Evolutionary conservation across 2,888 invertebrate genomes (phyloP).

Genomic region (Rotaria magnacalcarata): DNA sequence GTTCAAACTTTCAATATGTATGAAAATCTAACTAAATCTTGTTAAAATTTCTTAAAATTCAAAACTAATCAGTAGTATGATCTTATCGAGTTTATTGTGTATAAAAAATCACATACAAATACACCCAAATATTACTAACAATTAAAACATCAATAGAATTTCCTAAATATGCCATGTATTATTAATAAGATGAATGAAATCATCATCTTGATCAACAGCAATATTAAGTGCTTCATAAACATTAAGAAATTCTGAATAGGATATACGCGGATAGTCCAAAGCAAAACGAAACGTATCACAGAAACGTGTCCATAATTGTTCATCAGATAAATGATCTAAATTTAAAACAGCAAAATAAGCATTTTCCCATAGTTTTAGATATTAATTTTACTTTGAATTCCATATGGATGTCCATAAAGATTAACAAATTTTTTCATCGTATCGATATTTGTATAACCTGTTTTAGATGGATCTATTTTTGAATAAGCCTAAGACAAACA

Average conservation of each 20-base stretch:
- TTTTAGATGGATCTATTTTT: background rate
- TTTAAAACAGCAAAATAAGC: background rate
- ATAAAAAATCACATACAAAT: background rate
- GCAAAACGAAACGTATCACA: slow-evolving; percentile 33
- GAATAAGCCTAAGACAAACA: background rate
- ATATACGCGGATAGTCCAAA: slow-evolving; percentile 48
- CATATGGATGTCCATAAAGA: slow-evolving; percentile 26
- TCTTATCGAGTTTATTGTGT: background rate
- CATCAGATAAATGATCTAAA: slow-evolving; percentile 3
- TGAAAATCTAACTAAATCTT: too few relatives aligned
- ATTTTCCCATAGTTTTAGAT: background rate
- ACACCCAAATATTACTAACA: background rate
- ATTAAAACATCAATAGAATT: background rate
- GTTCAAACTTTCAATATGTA: too few relatives aligned
- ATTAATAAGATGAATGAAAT: slow-evolving; percentile 53
- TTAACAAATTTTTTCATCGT: slow-evolving; percentile 32
- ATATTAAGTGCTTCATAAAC: slow-evolving; percentile 58
- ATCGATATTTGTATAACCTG: slow-evolving; percentile 9
- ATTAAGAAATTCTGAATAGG: slow-evolving; percentile 55
- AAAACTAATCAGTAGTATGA: background rate
- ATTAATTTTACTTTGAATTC: background rate
- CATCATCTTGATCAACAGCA: slow-evolving; percentile 52
- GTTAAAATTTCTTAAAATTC: background rate
- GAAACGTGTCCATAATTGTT: slow-evolving; percentile 7
- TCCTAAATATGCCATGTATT: slow-evolving; percentile 55